Conservation (phyloP, 2,113 vertebrate genomes). For the Alexandromys fortis region DNA sequence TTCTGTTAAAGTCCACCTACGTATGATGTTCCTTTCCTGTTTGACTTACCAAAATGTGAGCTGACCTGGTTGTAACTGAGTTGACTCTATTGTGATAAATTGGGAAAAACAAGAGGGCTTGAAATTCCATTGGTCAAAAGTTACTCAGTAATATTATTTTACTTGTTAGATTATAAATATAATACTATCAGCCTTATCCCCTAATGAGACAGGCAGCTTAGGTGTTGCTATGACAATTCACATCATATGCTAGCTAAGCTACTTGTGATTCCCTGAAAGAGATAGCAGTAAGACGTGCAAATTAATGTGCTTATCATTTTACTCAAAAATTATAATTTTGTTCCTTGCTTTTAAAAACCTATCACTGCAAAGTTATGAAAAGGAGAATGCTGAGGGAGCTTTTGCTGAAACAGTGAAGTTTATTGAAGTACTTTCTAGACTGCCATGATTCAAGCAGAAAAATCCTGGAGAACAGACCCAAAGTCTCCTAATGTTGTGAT, state of each 20-base stretch:
- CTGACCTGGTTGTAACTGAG: not conserved
- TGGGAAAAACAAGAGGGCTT: constrained; percentile 2
- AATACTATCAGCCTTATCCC: not conserved
- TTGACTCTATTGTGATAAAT: not conserved
- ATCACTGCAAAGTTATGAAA: constrained; percentile 78
- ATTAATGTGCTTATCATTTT: constrained; percentile 80
- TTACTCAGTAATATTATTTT: not conserved
- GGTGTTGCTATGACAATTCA: constrained; percentile 53
- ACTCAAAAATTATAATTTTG: constrained; percentile 82
- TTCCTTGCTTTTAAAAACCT: constrained; percentile 77
- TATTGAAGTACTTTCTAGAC: constrained; percentile 54
- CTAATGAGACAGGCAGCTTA: constrained; percentile 9
- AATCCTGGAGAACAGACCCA: constrained; percentile 45
- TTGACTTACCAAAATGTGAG: constrained; percentile 17
- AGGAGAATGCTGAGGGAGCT: constrained; percentile 49
- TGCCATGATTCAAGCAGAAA: constrained; percentile 58
- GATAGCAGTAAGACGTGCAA: constrained; percentile 76
- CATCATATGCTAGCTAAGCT: constrained; percentile 70
- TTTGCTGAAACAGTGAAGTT: constrained; percentile 56
- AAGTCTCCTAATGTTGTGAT: constrained; percentile 44
- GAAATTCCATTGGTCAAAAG: not conserved
- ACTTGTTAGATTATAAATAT: not conserved
- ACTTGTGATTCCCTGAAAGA: constrained; percentile 82
- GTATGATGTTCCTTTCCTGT: constrained; percentile 3
- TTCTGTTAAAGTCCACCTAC: not conserved